Evolutionary conservation across 23 tunicate genomes (phyloP), one percentile per base, ranked within the genome.

Genomic region (Halocynthia roretzi): DNA sequence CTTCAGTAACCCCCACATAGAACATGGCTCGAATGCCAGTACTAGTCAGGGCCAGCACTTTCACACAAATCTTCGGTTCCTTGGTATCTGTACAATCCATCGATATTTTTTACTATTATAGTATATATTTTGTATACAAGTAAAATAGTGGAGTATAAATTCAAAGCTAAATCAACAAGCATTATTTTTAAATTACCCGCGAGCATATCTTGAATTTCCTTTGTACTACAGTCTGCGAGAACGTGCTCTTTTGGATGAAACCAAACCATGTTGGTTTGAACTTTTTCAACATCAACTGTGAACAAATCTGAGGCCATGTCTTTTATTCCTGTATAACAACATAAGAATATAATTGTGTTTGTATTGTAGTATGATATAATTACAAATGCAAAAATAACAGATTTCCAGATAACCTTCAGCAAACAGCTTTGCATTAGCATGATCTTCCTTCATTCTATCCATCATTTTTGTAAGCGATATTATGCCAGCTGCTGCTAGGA

Each of bases 401-500:
- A 75, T 53, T 0, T 49, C 10, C 10, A 54, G 0, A 21, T 8
- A 52, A 75, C 86, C 87, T 76, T 86, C 56, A 0, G 81, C 91
- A 51, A 86, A 81, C 14, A 12, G 17, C 61, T 75, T 75, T 7
- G 93, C 93, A 53, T 87, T 80, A 17, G 56, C 78, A 50, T 81
- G 85, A 70, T 87, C 93, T 6, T 71, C 78, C 6, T 80, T 68
- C 8, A 87, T 54, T 10, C 86, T 58, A 19, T 69, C 50, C 66
- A 40, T 20, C 80, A 80, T 80, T 7, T 76, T 57, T 7, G 80
- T 80, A 7, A 87, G 71, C 6, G 86, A 49, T 10, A 75, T 49
- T 14, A 87, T 77, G 8, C 86, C 85, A 54, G 86, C 83, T 7
- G 93, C 86, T 7, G 93, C 93, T 40, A 87, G 70, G 49, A 87